A percentile compares a stretch with the other conserved stretches of the same genome.
Evolutionary conservation across 2,113 vertebrate genomes (phyloP).

Genomic region (Litocranius walleri): DNA sequence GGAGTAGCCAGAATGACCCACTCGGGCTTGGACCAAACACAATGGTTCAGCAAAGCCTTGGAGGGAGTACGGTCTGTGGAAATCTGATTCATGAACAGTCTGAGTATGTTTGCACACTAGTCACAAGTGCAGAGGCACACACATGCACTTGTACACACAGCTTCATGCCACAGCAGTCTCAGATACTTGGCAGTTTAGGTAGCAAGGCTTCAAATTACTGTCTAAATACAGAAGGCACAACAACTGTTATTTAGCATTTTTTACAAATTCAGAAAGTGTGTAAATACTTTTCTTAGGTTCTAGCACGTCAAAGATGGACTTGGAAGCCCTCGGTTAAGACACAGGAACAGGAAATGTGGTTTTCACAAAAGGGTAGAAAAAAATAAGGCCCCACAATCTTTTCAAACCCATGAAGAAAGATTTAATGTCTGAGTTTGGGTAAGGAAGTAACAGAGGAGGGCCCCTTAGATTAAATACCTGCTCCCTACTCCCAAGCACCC

Average conservation of each 20-base stretch:
- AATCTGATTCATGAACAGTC: background rate
- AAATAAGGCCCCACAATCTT: background rate
- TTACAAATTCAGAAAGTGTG: background rate
- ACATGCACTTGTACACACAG: background rate
- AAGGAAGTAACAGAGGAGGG: background rate
- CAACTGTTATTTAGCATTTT: background rate
- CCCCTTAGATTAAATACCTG: background rate
- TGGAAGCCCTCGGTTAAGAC: background rate
- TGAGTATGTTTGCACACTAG: background rate
- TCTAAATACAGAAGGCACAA: background rate
- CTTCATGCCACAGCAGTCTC: background rate
- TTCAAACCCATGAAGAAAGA: background rate
- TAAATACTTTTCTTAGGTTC: background rate
- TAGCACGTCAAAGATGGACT: background rate
- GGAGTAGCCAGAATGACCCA: background rate
- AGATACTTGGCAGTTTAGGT: background rate
- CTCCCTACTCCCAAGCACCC: background rate
- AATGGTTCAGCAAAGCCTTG: background rate
- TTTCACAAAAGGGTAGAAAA: background rate
- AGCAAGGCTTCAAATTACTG: background rate
- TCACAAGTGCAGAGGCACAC: background rate
- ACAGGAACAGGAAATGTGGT: background rate
- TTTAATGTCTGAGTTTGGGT: background rate
- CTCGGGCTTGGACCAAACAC: background rate
- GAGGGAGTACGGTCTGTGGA: background rate